Percentiles rank a stretch among this genome's conserved stretches.
These are phyloP conservation scores for Leucosticte australis DNA, from an alignment of 2,113 vertebrate species.

Conservation along the genomic window DNA sequence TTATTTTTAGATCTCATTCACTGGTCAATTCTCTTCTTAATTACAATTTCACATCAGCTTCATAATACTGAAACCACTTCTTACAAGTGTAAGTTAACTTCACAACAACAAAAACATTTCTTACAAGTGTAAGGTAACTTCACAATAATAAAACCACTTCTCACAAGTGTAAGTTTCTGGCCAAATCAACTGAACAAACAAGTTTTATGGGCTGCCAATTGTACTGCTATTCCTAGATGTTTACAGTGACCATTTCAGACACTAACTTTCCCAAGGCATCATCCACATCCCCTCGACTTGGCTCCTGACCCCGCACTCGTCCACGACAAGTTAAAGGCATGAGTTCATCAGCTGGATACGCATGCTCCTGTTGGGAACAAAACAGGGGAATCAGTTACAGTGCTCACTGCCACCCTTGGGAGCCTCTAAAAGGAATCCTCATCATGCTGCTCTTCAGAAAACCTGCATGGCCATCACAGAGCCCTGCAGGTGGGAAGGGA, in stretches of 20 bases:
- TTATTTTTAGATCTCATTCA: neutral
- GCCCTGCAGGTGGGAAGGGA: neutral
- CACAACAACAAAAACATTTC: too few relatives aligned
- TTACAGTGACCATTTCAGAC: neutral
- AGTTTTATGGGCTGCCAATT: neutral
- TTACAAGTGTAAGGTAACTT: neutral
- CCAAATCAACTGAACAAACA: neutral
- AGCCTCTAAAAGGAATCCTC: neutral
- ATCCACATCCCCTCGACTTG: conserved; percentile 94
- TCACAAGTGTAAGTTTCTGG: neutral
- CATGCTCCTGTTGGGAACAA: conserved; percentile 85
- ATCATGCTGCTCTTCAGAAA: neutral
- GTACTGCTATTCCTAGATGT: neutral
- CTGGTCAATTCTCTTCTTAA: neutral
- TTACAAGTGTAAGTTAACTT: neutral
- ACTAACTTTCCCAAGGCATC: conserved; percentile 97
- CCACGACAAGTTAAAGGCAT: conserved; percentile 98
- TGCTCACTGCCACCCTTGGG: neutral
- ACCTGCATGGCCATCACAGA: neutral
- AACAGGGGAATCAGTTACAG: neutral
- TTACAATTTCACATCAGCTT: neutral
- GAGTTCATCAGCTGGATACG: conserved; percentile 97
- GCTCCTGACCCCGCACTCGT: conserved; percentile 92
- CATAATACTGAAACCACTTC: neutral
- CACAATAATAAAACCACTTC: neutral